Evolutionary conservation across 1,140 invertebrate genomes (phyloP), one percentile per base, ranked within the genome.

Genomic region (Rhizoglyphus robini): DNA sequence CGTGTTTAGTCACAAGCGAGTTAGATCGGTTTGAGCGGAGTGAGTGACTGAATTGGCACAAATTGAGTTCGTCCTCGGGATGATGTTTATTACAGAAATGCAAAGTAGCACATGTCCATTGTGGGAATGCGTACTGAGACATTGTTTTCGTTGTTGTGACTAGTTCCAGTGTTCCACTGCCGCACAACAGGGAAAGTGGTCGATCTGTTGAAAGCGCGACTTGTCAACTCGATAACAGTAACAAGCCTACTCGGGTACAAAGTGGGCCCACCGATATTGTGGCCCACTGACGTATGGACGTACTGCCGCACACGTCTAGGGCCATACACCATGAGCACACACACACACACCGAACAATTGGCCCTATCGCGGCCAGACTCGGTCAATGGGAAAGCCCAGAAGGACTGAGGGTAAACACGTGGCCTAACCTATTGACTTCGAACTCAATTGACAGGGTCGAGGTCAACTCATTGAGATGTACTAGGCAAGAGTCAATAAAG

Each of bases 381-480:
- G 51, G 20, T 8, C 51, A 20, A 54, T 54, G 8, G 8, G 8
- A 54, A 20, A 54, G 51, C 20, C 23, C 8, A 54, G 23, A n/a
- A n/a, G n/a, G n/a, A n/a, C n/a, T n/a, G n/a, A n/a, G n/a, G n/a
- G n/a, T n/a, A n/a, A n/a, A n/a, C n/a, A 46, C 41, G 41, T 46
- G 41, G 41, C 41, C 41, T 46, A 46, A 46, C 41, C 41, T 46
- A 46, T 46, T 46, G 41, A 46, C 41, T 46, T 23, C 41, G 41
- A 46, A 46, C 41, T 46, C 41, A 46, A 46, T 46, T 46, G 41
- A 46, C 41, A 46, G 51, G 51, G 8, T 54, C 51, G 51, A 54
- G 51, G 51, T 54, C 51, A 54, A 54, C 51, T 20, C 8, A 54
- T 54, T 54, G 51, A 54, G 8, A 20, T 20, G 18, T 11, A 41